A percentile compares a stretch with the other conserved stretches of the same genome.
Evolutionary conservation across 2,888 invertebrate species (phyloP).

Genomic region (Calameuta idolon): DNA sequence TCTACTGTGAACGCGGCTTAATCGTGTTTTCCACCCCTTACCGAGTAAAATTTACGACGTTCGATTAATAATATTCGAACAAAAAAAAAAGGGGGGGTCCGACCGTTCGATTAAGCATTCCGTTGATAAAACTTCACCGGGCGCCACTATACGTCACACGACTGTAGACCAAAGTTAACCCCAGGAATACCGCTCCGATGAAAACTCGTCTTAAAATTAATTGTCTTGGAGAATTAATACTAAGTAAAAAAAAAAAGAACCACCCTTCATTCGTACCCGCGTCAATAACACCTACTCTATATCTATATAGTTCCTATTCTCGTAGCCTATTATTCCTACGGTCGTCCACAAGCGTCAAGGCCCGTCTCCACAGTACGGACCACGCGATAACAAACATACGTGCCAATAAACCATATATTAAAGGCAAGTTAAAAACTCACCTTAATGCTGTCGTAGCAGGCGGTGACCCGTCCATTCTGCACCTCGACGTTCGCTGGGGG

Average conservation of each 20-base stretch:
- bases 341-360: no score
- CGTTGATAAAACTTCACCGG: background rate
- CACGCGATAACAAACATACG: no score
- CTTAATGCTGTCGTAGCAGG: constrained; percentile 99
- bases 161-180: background rate
- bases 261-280: background rate
- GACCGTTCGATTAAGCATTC: background rate
- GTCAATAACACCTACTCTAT: background rate
- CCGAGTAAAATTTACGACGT: constrained; percentile 33
- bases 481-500: constrained; percentile 99
- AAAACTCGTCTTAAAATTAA: background rate
- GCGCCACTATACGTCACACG: background rate
- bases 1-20: constrained; percentile 18
- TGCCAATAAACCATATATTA: no score
- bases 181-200: background rate
- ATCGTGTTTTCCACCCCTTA: constrained; percentile 18
- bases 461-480: constrained; percentile 99
- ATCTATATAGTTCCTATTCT: no score
- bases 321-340: no score
- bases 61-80: constrained; percentile 31
- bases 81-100: background rate
- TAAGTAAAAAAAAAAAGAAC: background rate
- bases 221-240: background rate
- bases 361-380: no score
- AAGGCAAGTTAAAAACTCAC: constrained; percentile 72